Conservation (phyloP, 2,797 vertebrate species). For the Eulemur albifrons region DNA sequence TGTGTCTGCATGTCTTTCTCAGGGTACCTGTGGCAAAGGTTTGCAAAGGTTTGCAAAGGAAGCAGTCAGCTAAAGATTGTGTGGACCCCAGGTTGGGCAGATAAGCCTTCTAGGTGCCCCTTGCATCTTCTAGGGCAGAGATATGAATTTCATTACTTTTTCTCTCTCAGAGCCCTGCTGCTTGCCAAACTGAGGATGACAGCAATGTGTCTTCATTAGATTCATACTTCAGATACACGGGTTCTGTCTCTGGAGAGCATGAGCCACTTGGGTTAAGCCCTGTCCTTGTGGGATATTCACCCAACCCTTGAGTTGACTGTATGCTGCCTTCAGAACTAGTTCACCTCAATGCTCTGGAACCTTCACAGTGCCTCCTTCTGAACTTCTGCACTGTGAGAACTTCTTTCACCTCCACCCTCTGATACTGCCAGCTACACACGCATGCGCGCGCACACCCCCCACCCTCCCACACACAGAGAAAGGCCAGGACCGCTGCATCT, state of each 20-base stretch:
- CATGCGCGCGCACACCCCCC: fast-evolving
- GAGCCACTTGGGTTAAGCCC: not conserved
- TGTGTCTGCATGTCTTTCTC: not conserved
- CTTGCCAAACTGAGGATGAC: not conserved
- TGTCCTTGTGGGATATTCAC: not conserved
- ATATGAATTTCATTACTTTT: not conserved
- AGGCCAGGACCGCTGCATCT: not conserved
- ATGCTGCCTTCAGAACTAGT: not conserved
- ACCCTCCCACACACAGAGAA: not conserved
- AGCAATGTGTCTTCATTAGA: not conserved
- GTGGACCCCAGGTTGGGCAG: not conserved
- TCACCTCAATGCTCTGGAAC: not conserved
- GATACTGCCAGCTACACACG: fast-evolving
- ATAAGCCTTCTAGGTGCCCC: not conserved
- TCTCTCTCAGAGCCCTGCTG: not conserved
- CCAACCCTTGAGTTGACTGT: no score
- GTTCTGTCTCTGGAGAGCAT: not conserved
- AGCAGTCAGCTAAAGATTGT: not conserved
- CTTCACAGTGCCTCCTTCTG: not conserved
- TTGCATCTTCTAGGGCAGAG: not conserved
- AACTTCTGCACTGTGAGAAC: not conserved
- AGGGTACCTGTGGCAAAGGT: not conserved
- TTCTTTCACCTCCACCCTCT: not conserved
- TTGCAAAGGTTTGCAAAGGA: not conserved
- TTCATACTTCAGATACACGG: not conserved